Evolutionary conservation across 2,113 vertebrate species (phyloP), one percentile per base, ranked within the genome.

Genomic region (Acrocephalus kingi): DNA sequence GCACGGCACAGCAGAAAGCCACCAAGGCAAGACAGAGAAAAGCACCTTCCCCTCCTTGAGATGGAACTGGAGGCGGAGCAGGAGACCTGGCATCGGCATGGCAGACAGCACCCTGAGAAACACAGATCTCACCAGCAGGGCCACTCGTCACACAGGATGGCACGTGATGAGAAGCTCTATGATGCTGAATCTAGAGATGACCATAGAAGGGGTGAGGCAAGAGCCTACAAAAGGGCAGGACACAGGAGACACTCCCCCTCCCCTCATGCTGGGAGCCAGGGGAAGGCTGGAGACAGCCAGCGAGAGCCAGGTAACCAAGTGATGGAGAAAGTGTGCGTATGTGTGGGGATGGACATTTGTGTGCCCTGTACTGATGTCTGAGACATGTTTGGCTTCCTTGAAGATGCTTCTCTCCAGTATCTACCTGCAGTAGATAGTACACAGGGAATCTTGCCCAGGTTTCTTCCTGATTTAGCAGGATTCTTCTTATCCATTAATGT

Each of bases 251-350:
- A 27, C 41, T 94, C 97, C 35, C 89, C 95, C 16, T 90, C 97
- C 73, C 89, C 74, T 54, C 95, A 85, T 22, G 39, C 73, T 43
- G 92, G 96, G 86, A 93, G 95, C 49, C 78, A 13, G 81, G 90
- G 87, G 19, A 91, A 55, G 84, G 82, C 4, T 71, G 52, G 62
- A 51, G 9, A 54, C 48, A 78, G 77, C 81, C 95, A 52, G 71
- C 91, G 17, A 61, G 97, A 98, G 59, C 81, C 98, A 99, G 99
- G 99, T 99, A 99, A 98, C 97, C 67, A 31, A 61, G 69, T 19
- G 52, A 48, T 81, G 90, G 94, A 80, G 30, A 92, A 92, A 30
- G 80, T 39, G 33, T 66, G 41, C 0, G 0, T 69, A 2, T 0
- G 0, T 58, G 59, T 89, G 80, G 52, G 90, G 64, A 77, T 71